Evolutionary conservation across 2,113 vertebrate species (phyloP).

Genomic region (Pleuronectes platessa): DNA sequence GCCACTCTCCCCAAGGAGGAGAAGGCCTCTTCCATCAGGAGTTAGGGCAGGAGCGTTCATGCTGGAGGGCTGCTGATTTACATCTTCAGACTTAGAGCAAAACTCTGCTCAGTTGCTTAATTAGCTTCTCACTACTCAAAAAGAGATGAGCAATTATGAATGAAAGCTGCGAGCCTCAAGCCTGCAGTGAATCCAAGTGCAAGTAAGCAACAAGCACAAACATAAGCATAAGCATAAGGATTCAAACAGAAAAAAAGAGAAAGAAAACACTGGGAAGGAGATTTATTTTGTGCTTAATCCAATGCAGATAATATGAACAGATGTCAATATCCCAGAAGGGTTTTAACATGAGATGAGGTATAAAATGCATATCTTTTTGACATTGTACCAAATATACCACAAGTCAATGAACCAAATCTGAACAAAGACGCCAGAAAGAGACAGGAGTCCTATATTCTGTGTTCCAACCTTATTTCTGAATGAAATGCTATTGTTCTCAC

Average conservation of each 20-base stretch:
- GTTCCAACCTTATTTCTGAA: not conserved
- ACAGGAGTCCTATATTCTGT: not conserved
- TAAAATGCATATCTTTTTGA: not conserved
- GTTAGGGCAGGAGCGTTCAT: constrained; percentile 15
- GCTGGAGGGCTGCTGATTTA: constrained; percentile 6
- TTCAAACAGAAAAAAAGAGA: not conserved
- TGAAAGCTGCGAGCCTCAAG: not conserved
- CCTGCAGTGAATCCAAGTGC: not conserved
- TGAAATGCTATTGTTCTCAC: constrained; percentile 71
- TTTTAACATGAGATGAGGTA: not conserved
- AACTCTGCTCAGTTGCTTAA: not conserved
- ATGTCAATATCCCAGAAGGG: not conserved
- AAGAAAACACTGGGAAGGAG: not conserved
- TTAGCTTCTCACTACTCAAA: not conserved
- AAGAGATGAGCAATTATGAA: not conserved
- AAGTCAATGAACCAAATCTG: not conserved
- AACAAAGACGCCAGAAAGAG: not conserved
- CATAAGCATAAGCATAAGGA: not conserved
- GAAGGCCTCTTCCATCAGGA: constrained; percentile 18
- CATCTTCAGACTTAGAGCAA: not conserved
- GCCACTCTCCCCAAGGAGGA: constrained; percentile 8
- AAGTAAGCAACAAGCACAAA: not conserved
- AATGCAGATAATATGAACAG: not conserved
- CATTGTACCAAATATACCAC: not conserved
- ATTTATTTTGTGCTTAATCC: constrained; percentile 1